Evolutionary conservation across 2,888 invertebrate genomes (phyloP), one percentile per base, ranked within the genome.

Genomic region (Cephus rjabovi): DNA sequence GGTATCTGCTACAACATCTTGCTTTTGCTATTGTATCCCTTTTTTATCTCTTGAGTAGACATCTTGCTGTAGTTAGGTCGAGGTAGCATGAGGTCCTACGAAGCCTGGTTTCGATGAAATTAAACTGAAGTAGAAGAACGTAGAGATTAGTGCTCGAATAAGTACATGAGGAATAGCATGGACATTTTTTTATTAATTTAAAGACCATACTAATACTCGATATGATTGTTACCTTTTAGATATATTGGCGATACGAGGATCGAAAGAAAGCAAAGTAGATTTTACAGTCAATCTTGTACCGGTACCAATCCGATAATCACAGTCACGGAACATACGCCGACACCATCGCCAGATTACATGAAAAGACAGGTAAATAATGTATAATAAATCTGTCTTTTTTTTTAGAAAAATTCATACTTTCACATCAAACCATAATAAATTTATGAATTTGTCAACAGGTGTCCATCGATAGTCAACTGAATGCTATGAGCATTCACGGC

Each of bases 241-340:
- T 96, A 95, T 87, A 94, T 95, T 84, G 96, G 96, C 9, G 96
- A 96, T 86, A 92, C 94, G 56, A 93, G 94, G 83, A 94, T 95
- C 79, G 96, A 96, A 85, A 93, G 94, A 82, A 94, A 94, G 75
- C 92, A 93, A 1, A 92, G 93, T 56, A 93, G 92, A 81, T 91
- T 93, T 75, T 92, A 93, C 84, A 93, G 93, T 75, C 94, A 94
- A 82, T 89, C 90, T 23, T 90, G 91, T 86, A 95, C 95, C 83
- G 95, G 96, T 80, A 95, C 96, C 77, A 98, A 98, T 92, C 99
- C 99, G 0, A 98, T 98, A 77, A 99, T 99, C 79, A 98, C 98
- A 0, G 98, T 99, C 12, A 99, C 99, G 0, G 98, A 98, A 89
- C 98, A 98, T 89, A 98, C 98, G 0, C 98, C 98, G 0, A 95